These are phyloP conservation scores for Muntiacus reevesi DNA, from an alignment of 2,113 vertebrate species.

Conservation along the genomic window DNA sequence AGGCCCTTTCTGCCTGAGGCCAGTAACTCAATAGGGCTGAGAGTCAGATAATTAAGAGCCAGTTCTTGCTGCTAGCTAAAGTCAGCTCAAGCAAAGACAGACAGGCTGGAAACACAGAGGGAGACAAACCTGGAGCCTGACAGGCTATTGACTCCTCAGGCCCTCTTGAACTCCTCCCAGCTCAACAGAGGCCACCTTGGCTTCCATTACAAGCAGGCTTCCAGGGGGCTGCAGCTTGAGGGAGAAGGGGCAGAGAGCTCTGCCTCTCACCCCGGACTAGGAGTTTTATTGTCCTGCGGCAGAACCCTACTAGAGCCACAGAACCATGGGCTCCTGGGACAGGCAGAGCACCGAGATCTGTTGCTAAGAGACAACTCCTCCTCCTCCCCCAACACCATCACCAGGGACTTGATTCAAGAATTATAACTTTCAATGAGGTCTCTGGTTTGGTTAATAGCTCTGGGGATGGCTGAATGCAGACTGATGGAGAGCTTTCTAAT, in stretches of 20 bases:
- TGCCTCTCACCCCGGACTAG: neutral
- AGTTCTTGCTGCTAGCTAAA: constrained; percentile 57
- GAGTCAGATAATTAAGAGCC: constrained; percentile 64
- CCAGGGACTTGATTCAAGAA: constrained; percentile 31
- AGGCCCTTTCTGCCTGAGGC: constrained; percentile 47
- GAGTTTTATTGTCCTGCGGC: neutral
- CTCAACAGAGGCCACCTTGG: neutral
- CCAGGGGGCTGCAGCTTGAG: neutral
- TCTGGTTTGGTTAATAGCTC: constrained; percentile 45
- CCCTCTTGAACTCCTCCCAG: neutral
- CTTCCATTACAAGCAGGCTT: neutral
- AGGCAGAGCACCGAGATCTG: neutral
- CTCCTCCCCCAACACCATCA: neutral
- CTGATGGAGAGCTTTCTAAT: neutral
- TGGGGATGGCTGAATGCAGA: constrained; percentile 23
- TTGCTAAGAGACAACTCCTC: constrained; percentile 59
- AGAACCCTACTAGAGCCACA: neutral
- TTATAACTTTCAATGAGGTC: constrained; percentile 24
- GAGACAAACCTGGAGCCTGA: constrained; percentile 6
- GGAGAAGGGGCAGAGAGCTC: neutral
- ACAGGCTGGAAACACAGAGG: constrained; percentile 22
- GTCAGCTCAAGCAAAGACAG: constrained; percentile 46
- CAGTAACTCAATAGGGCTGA: constrained; percentile 52
- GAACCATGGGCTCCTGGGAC: neutral
- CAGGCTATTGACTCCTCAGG: neutral